phyloP scores from a whole-genome alignment of 2,888 invertebrate genomes.

The Merodon equestris region DNA sequence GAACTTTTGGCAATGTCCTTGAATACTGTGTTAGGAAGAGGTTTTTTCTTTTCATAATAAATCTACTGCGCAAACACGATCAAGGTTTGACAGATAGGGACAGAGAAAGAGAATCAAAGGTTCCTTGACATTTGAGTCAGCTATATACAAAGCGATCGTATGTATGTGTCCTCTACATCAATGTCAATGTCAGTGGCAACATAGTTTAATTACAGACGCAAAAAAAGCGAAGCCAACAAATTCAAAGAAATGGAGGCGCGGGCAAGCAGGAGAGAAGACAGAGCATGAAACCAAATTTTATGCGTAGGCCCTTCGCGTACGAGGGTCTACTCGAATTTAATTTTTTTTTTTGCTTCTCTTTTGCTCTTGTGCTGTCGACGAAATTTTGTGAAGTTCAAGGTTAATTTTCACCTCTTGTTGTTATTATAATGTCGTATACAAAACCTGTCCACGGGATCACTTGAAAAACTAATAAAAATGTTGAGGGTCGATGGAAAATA shows the following conservation, averaged over 20 bases:
- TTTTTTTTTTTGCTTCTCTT: conserved; percentile 16
- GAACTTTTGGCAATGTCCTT: conserved; percentile 68
- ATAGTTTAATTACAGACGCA: conserved; percentile 27
- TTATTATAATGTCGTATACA: conserved; percentile 10
- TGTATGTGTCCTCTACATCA: conserved; percentile 47
- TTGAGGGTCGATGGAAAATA: conserved; percentile 20
- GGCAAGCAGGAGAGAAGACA: neutral
- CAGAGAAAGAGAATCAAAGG: conserved; percentile 29
- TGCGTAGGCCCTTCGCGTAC: conserved; percentile 51
- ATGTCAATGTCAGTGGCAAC: conserved; percentile 63
- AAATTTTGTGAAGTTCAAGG: conserved; percentile 76
- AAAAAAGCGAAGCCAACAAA: no score
- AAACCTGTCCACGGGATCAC: conserved; percentile 51
- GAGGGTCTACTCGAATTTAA: neutral
- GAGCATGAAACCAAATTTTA: conserved; percentile 54
- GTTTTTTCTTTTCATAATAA: conserved; percentile 30
- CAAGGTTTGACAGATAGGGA: conserved; percentile 23
- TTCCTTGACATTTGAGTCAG: conserved; percentile 51
- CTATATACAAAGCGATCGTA: conserved; percentile 10
- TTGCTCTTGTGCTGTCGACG: conserved; percentile 1
- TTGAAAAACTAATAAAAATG: conserved; percentile 26
- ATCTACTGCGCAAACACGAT: conserved; percentile 55
- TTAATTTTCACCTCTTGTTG: conserved; percentile 70
- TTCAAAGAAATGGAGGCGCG: neutral
- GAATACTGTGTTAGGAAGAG: conserved; percentile 49